Percentiles rank a stretch among this genome's conserved stretches.
Conservation (phyloP, 1,140 invertebrate genomes). For the Achroia grisella region DNA sequence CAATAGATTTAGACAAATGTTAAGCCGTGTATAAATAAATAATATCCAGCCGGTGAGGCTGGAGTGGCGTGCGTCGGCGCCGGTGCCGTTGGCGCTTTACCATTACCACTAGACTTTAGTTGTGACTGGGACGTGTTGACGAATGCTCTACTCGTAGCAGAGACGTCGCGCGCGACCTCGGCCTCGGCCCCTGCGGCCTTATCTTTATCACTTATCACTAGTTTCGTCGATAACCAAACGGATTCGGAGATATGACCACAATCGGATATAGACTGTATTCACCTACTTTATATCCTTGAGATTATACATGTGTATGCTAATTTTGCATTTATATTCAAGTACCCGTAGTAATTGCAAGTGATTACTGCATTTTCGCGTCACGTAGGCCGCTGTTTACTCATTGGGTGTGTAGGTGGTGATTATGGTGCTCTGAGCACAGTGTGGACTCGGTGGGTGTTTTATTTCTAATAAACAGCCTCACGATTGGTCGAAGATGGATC, state of each 20-base stretch:
- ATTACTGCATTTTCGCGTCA: slow-evolving; percentile 20
- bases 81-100: slow-evolving; percentile 20
- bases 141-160: slow-evolving; percentile 50
- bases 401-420: slow-evolving; percentile 53
- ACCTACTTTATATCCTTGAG: slow-evolving; percentile 24
- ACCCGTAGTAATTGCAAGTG: slow-evolving; percentile 12
- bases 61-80: slow-evolving; percentile 43
- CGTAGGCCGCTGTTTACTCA: slow-evolving; percentile 34
- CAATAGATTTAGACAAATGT: slow-evolving; percentile 31
- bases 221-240: slow-evolving; percentile 37
- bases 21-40: slow-evolving; percentile 31
- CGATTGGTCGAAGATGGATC: slow-evolving; percentile 79
- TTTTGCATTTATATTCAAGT: slow-evolving; percentile 2
- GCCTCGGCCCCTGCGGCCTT: slow-evolving; percentile 35
- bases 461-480: slow-evolving; percentile 42
- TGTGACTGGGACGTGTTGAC: slow-evolving; percentile 56
- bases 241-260: slow-evolving; percentile 35
- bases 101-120: slow-evolving; percentile 44
- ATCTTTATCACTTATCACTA: slow-evolving; percentile 49
- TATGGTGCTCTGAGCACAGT: slow-evolving; percentile 54
- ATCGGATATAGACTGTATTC: slow-evolving; percentile 6
- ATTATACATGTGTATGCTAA: slow-evolving; percentile 1
- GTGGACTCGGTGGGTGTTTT: slow-evolving; percentile 55
- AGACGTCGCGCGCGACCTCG: slow-evolving; percentile 35
- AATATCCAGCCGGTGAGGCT: slow-evolving; percentile 34